A percentile compares a stretch with the other conserved stretches of the same genome.
Evolutionary conservation across 2,113 vertebrate species (phyloP).

Genomic region (Mormyrus iriodes): DNA sequence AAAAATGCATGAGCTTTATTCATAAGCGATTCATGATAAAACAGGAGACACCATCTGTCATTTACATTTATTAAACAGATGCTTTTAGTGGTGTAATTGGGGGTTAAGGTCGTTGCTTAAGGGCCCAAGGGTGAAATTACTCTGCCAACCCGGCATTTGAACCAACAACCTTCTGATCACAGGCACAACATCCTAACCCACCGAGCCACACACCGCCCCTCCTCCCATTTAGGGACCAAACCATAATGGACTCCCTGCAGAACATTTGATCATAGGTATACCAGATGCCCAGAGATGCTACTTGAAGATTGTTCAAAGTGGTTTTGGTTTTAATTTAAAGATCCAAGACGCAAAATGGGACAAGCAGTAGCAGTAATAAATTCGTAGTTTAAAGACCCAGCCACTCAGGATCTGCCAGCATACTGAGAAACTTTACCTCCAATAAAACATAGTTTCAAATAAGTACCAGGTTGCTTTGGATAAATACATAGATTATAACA

Average conservation of each 20-base stretch:
- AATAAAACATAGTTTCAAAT: too few species aligned
- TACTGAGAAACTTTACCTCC: too few species aligned
- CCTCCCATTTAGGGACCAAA: neutral
- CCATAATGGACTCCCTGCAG: neutral
- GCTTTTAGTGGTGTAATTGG: neutral
- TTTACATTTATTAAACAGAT: neutral
- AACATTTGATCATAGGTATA: neutral
- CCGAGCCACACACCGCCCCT: neutral
- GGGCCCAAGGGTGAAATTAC: neutral
- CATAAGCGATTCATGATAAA: too few species aligned
- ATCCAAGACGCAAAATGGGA: neutral
- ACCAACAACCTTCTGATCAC: neutral
- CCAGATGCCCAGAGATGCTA: neutral
- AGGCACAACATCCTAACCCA: neutral
- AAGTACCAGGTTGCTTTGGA: too few species aligned
- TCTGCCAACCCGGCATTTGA: neutral
- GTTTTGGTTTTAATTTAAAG: neutral
- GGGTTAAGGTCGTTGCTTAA: neutral
- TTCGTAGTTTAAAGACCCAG: too few species aligned
- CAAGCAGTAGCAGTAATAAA: too few species aligned
- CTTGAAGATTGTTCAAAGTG: neutral
- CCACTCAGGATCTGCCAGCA: too few species aligned
- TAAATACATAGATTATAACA: too few species aligned
- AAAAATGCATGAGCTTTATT: neutral
- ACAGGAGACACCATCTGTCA: neutral